Conservation (phyloP, 2,888 invertebrate genomes). For the Cantharis rufa region DNA sequence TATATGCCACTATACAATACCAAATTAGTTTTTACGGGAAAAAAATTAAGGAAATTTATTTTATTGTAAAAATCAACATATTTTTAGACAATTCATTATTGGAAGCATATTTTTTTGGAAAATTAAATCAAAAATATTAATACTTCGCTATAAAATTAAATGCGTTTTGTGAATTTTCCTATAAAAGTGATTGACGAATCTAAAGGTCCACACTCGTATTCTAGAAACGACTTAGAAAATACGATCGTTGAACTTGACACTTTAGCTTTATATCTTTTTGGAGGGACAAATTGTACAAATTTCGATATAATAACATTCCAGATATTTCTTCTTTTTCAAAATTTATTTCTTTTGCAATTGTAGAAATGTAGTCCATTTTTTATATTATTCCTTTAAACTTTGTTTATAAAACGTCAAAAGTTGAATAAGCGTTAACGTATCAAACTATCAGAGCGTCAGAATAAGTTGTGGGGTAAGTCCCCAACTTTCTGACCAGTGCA, state of each 20-base stretch:
- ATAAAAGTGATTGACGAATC: neutral
- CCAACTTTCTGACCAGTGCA: neutral
- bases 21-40: too few relatives aligned
- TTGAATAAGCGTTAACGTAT: neutral
- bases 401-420: neutral
- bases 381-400: neutral
- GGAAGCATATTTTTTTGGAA: neutral
- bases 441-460: neutral
- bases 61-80: neutral
- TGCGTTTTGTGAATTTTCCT: neutral
- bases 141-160: neutral
- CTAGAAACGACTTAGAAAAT: neutral
- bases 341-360: neutral
- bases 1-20: too few relatives aligned
- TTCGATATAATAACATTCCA: neutral
- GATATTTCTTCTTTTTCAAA: neutral
- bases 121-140: neutral
- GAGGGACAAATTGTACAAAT: neutral
- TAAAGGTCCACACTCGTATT: neutral
- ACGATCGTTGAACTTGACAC: neutral
- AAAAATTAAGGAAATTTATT: neutral
- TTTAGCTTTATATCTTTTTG: neutral
- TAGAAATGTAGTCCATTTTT: neutral
- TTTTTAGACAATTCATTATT: neutral
- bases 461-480: neutral